Conservation (phyloP, 2,888 invertebrate genomes). For the Caenorhabditis panamensis region DNA sequence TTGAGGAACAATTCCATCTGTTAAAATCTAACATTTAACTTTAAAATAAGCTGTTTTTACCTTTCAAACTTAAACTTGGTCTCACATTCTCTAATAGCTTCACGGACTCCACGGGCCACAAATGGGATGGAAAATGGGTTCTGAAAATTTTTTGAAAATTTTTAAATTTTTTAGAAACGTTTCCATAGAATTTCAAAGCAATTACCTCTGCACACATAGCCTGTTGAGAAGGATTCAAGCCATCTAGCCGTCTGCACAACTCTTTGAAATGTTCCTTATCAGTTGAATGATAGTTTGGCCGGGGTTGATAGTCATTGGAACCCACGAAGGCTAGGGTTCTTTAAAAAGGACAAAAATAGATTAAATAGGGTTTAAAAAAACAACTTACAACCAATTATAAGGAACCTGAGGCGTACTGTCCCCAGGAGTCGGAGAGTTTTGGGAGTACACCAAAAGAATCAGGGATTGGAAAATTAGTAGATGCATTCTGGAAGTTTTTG, state of each 20-base stretch:
- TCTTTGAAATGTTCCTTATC: conserved; percentile 64
- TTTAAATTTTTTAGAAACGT: not conserved
- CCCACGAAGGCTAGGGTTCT: conserved; percentile 67
- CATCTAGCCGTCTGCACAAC: conserved; percentile 68
- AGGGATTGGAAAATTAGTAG: conserved; percentile 23
- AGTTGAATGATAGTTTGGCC: conserved; percentile 33
- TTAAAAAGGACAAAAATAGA: conserved; percentile 3
- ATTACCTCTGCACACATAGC: conserved; percentile 67
- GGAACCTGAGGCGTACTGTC: conserved; percentile 35
- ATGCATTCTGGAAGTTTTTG: not conserved
- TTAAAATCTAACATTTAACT: conserved; percentile 62
- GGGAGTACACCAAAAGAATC: conserved; percentile 37
- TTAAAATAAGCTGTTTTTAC: no score
- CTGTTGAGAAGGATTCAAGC: conserved; percentile 72
- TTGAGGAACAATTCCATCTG: conserved; percentile 84
- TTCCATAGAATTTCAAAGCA: no score
- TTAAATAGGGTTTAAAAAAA: not conserved
- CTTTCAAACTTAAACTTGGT: conserved; percentile 83
- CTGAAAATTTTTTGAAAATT: conserved; percentile 67
- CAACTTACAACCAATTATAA: conserved; percentile 61
- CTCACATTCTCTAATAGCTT: conserved; percentile 84
- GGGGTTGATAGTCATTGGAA: conserved; percentile 57
- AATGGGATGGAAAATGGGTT: conserved; percentile 84
- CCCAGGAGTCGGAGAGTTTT: not conserved
- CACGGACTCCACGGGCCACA: conserved; percentile 84